Conservation (phyloP, 1,140 invertebrate species). For the Spodoptera frugiperda region DNA sequence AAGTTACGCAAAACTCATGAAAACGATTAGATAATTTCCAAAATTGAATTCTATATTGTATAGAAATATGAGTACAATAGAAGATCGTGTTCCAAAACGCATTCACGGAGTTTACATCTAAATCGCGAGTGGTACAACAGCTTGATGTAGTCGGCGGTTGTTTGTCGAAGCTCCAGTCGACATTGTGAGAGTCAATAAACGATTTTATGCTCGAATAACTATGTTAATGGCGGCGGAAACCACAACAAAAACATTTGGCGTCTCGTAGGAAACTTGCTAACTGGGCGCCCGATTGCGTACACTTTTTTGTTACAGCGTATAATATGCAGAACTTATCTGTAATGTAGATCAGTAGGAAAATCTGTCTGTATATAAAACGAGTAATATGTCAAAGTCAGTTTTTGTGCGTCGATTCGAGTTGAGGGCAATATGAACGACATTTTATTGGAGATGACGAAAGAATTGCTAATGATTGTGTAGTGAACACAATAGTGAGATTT, state of each 20-base stretch:
- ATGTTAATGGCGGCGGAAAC: conserved; percentile 63
- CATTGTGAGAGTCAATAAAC: conserved; percentile 63
- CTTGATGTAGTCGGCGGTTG: conserved; percentile 25
- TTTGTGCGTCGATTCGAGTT: background rate
- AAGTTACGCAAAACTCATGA: too few species aligned
- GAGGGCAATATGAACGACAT: too few species aligned
- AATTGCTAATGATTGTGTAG: too few species aligned
- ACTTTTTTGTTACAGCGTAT: conserved; percentile 2
- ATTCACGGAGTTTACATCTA: conserved; percentile 22
- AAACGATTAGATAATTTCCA: too few species aligned
- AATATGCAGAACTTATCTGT: conserved; percentile 21
- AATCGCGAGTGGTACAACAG: conserved; percentile 27
- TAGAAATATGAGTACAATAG: background rate
- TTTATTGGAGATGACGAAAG: too few species aligned
- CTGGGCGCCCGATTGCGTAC: background rate
- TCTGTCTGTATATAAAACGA: background rate
- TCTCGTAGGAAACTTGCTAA: conserved; percentile 53
- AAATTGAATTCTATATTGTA: background rate
- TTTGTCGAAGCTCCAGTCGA: conserved; percentile 46
- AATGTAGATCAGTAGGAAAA: conserved; percentile 3
- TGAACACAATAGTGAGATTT: too few species aligned
- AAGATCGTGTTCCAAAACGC: conserved; percentile 10
- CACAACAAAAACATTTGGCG: conserved; percentile 66
- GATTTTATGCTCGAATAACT: conserved; percentile 74
- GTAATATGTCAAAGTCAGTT: background rate